phyloP scores from a whole-genome alignment of 2,888 invertebrate species.

The Adelognathus sp. region DNA sequence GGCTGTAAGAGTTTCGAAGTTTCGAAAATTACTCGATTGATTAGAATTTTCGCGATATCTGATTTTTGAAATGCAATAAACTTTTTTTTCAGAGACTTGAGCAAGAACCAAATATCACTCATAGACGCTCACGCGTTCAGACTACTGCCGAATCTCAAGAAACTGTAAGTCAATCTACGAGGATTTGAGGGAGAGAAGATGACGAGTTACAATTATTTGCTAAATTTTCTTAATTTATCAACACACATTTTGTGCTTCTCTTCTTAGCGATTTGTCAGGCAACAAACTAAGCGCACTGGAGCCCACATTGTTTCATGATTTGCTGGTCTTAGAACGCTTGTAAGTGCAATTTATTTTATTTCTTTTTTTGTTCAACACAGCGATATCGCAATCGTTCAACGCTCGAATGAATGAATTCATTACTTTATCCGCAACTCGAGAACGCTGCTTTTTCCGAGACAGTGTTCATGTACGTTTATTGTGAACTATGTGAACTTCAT shows the following conservation, averaged over 20 bases:
- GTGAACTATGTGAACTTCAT: too few relatives aligned
- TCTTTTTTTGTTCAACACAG: constrained; percentile 46
- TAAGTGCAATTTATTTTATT: constrained; percentile 71
- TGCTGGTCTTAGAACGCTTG: constrained; percentile 78
- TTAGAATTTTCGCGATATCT: background rate
- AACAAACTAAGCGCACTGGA: constrained; percentile 76
- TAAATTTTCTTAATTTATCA: constrained; percentile 60
- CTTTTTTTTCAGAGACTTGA: constrained; percentile 87
- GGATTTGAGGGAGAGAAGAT: constrained; percentile 7
- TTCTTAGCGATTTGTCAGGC: constrained; percentile 77
- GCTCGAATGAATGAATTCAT: background rate
- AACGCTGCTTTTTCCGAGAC: too few relatives aligned
- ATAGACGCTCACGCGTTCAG: constrained; percentile 90
- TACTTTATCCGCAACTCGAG: background rate
- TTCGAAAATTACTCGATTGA: constrained; percentile 35
- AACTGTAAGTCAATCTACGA: constrained; percentile 81
- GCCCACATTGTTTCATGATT: constrained; percentile 77
- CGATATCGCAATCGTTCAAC: background rate
- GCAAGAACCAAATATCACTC: constrained; percentile 88
- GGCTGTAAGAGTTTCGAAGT: constrained; percentile 90
- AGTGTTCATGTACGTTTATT: too few relatives aligned
- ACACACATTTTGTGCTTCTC: constrained; percentile 59
- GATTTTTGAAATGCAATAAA: too few relatives aligned
- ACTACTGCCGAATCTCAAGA: constrained; percentile 88
- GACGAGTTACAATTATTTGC: constrained; percentile 46